Percentiles rank a stretch among this genome's conserved stretches.
These are phyloP conservation scores for Scartelaos histophorus DNA, from an alignment of 2,113 vertebrate genomes.

Conservation along the genomic window DNA sequence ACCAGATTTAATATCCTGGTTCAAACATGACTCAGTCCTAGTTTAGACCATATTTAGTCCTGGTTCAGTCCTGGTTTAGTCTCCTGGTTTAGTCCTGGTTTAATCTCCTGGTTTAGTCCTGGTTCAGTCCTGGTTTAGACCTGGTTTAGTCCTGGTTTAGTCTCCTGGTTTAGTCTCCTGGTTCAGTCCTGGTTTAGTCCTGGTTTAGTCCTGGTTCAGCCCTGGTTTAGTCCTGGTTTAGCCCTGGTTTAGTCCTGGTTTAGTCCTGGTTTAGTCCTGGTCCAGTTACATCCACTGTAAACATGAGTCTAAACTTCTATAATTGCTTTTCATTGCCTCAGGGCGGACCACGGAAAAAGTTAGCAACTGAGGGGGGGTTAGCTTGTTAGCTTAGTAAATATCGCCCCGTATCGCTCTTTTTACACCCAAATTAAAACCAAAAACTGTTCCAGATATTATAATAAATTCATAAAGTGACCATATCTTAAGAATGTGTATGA, in stretches of 20 bases:
- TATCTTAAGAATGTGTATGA: neutral
- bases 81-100: neutral
- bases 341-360: neutral
- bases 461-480: too few relatives aligned
- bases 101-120: neutral
- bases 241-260: neutral
- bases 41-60: neutral
- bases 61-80: neutral
- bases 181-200: neutral
- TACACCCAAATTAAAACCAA: too few relatives aligned
- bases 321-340: neutral
- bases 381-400: neutral
- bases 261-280: neutral
- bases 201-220: neutral
- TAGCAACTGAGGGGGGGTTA: neutral
- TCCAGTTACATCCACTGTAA: neutral
- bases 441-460: rapidly evolving
- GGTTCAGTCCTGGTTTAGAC: neutral
- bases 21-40: neutral
- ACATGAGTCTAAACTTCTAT: neutral
- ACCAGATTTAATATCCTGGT: neutral
- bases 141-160: neutral
- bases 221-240: neutral
- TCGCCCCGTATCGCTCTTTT: neutral
- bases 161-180: neutral